A percentile compares a stretch with the other conserved stretches of the same genome.
Evolutionary conservation across 1,140 invertebrate genomes (phyloP).

Genomic region (Ridgeia piscesae): DNA sequence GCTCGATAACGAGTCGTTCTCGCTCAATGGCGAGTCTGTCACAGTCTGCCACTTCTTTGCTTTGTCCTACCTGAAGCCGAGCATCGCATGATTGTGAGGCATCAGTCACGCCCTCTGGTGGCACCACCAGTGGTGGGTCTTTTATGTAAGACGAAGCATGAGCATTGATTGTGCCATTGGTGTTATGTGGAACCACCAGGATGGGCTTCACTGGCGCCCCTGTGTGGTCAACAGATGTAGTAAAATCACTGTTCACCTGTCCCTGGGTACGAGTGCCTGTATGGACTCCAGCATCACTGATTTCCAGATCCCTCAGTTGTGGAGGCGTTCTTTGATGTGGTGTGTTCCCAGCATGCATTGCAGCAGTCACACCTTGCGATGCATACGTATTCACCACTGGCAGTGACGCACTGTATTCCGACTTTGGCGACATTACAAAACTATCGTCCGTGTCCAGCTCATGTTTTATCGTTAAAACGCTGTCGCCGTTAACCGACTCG

Average conservation of each 20-base stretch:
- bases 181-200: background rate
- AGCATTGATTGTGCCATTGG: background rate
- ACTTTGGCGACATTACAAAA: background rate
- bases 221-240: background rate
- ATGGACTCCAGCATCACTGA: background rate
- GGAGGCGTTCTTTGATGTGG: background rate
- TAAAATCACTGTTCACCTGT: background rate
- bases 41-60: background rate
- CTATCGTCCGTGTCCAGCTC: background rate
- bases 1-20: background rate
- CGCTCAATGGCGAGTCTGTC: background rate
- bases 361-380: background rate
- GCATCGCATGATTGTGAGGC: background rate
- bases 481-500: background rate
- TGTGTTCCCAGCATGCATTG: background rate
- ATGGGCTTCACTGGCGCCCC: background rate
- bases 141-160: background rate
- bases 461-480: background rate
- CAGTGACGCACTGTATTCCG: background rate
- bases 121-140: background rate
- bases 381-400: background rate
- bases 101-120: background rate
- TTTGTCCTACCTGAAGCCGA: background rate
- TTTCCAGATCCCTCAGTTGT: background rate
- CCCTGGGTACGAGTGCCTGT: background rate